Evolutionary conservation across 2,113 vertebrate genomes (phyloP).

Genomic region (Pica pica): DNA sequence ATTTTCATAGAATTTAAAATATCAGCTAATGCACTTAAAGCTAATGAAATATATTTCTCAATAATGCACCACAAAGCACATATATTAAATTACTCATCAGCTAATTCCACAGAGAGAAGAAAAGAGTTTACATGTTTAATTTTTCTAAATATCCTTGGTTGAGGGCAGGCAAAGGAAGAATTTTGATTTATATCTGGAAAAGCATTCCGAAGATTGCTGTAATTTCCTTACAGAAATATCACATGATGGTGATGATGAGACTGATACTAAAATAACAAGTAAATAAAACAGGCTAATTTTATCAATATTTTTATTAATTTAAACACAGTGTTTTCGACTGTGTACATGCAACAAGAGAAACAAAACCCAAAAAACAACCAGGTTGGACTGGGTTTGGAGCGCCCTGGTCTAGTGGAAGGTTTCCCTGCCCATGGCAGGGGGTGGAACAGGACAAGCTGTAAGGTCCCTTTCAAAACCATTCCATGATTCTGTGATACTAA

Average conservation of each 20-base stretch:
- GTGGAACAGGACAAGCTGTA: not conserved
- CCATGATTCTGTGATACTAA: not conserved
- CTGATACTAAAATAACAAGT: not conserved
- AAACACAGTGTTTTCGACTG: not conserved
- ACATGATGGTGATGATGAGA: not conserved
- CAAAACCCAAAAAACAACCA: not conserved
- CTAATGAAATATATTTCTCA: slow-evolving; percentile 7
- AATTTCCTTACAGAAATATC: not conserved
- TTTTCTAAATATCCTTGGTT: not conserved
- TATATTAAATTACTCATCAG: slow-evolving; percentile 6
- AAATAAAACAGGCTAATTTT: not conserved
- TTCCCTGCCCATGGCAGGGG: not conserved
- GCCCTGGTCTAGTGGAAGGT: not conserved
- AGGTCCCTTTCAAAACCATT: not conserved
- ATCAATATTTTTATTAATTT: not conserved
- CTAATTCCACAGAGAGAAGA: slow-evolving; percentile 2
- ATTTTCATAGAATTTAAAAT: not conserved
- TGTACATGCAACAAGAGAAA: not conserved
- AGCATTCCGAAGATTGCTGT: not conserved
- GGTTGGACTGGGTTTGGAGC: not conserved
- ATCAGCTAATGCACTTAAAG: not conserved
- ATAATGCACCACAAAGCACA: not conserved
- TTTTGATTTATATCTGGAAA: not conserved
- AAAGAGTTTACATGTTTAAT: not conserved
- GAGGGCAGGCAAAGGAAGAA: not conserved